phyloP scores from a whole-genome alignment of 2,113 vertebrate species.

The Jaculus jaculus region DNA sequence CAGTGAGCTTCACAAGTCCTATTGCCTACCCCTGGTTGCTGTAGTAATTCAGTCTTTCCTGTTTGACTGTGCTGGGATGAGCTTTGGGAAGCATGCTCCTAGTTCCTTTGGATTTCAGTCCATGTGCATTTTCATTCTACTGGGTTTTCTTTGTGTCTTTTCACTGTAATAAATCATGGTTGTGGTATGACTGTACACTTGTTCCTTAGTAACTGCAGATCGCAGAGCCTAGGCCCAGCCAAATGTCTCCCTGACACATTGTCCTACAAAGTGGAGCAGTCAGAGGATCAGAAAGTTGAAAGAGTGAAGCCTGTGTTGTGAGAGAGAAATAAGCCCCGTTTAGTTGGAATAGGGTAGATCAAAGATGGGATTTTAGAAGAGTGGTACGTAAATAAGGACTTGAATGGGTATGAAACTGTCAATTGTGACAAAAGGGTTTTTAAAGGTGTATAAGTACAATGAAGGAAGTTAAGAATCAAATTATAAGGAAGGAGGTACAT shows the following conservation, averaged over 20 bases:
- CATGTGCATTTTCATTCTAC: background rate
- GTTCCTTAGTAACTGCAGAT: background rate
- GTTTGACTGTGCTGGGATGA: background rate
- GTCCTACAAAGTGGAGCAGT: background rate
- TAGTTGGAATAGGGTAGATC: background rate
- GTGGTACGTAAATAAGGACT: background rate
- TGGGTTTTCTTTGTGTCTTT: background rate
- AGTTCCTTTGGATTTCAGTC: background rate
- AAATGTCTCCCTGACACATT: background rate
- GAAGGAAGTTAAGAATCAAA: background rate
- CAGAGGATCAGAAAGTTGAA: background rate
- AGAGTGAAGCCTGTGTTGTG: background rate
- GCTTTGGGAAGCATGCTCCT: background rate
- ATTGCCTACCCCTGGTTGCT: background rate
- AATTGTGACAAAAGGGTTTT: background rate
- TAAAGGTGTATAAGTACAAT: background rate
- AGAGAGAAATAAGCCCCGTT: background rate
- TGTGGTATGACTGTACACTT: background rate
- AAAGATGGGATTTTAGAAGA: background rate
- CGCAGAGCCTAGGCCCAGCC: background rate
- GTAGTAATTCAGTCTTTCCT: background rate
- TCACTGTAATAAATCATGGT: background rate
- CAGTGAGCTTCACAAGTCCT: too few species aligned
- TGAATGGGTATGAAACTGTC: background rate
- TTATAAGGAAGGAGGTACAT: background rate